Conservation (phyloP, 1,140 invertebrate genomes). For the Cylas formicarius region DNA sequence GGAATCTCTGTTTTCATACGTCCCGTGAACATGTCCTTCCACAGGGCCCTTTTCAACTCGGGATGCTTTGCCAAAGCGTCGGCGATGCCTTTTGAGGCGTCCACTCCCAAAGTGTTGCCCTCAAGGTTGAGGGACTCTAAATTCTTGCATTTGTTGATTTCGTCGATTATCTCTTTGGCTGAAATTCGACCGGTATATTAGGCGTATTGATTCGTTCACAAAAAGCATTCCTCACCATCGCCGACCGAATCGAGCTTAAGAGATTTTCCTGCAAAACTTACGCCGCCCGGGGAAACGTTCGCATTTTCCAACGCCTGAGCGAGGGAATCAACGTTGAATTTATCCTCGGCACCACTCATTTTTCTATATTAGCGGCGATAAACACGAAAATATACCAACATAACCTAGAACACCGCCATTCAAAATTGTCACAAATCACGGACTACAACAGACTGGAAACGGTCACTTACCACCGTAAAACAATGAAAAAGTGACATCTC, state of each 20-base stretch:
- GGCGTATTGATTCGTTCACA: constrained; percentile 16
- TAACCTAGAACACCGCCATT: no score
- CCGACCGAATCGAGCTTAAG: constrained; percentile 59
- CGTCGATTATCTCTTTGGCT: constrained; percentile 59
- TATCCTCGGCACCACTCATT: no score
- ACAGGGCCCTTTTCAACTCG: constrained; percentile 73
- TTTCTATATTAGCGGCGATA: no score
- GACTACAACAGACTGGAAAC: no score
- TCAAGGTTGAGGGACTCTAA: constrained; percentile 75
- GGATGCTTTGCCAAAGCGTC: constrained; percentile 70
- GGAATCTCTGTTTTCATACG: constrained; percentile 94
- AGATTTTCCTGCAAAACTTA: constrained; percentile 58
- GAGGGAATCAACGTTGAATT: constrained; percentile 30
- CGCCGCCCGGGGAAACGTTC: constrained; percentile 39
- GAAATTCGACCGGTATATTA: no score
- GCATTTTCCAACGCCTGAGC: constrained; percentile 32
- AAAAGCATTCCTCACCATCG: constrained; percentile 50
- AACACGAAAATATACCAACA: no score
- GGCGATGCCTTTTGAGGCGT: constrained; percentile 77
- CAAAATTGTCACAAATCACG: no score
- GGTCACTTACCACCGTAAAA: no score
- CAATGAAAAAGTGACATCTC: no score
- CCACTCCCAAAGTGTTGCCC: constrained; percentile 88
- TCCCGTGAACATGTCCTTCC: constrained; percentile 96
- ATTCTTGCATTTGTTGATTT: constrained; percentile 53